Evolutionary conservation across 2,888 invertebrate genomes (phyloP), one percentile per base, ranked within the genome.

Genomic region (Thysanoteuthis rhombus): DNA sequence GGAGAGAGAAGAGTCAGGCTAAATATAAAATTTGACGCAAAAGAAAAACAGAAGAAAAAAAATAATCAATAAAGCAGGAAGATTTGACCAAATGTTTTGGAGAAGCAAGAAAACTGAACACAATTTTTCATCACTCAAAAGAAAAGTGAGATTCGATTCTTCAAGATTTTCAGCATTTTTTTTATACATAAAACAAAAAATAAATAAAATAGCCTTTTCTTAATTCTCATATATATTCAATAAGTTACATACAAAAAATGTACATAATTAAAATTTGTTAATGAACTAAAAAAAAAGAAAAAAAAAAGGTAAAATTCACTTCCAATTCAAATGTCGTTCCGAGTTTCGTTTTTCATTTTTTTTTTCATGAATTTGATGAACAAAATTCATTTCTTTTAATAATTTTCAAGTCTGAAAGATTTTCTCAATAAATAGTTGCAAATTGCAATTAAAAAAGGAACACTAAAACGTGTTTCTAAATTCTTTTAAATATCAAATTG

Each of bases 401-500:
- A n/a, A 58, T 25, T 58, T 58, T 75, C 75, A 75, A 75, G n/a
- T n/a, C 16, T 75, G 12, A 75, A 75, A 16, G n/a, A 16, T 75
- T 75, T 75, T 75, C 32, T 75, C n/a, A 75, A 75, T 75, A 75
- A 75, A 75, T 75, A 75, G 19, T 16, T 36, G n/a, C 16, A 75
- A 52, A 52, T n/a, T 75, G 75, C 0, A 16, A n/a, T 4, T 16
- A 32, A 75, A 75, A 75, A 75, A 75, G 1, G n/a, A 75, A 75
- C 75, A 75, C 75, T 75, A 75, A 75, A 75, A 75, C 75, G 75
- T 75, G 75, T 75, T 75, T 75, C 75, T 75, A 75, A 75, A n/a
- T 16, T 25, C n/a, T 32, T n/a, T 75, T 16, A n/a, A 75, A n/a
- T 16, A 32, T 58, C 32, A 58, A 52, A 3, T 58, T 36, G 36